Evolutionary conservation across 2,113 vertebrate genomes (phyloP).

Genomic region (Phalacrocorax brasilianus): DNA sequence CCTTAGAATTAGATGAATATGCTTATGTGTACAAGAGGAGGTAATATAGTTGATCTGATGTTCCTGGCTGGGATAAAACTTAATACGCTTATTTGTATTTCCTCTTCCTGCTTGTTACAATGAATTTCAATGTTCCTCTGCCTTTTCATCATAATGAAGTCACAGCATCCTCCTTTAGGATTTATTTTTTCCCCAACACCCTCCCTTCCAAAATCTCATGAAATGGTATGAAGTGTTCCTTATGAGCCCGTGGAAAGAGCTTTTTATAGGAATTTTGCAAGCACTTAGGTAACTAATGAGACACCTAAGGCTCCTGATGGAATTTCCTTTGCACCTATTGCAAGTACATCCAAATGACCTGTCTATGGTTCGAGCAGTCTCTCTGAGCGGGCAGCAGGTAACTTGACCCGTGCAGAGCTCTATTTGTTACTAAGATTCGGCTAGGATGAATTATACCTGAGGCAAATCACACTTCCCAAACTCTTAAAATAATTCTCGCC

Average conservation of each 20-base stretch:
- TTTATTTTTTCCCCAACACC: neutral
- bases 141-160: neutral
- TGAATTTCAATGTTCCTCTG: neutral
- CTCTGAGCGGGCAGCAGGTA: neutral
- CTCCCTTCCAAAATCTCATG: neutral
- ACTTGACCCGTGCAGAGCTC: neutral
- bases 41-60: neutral
- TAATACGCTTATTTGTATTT: neutral
- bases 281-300: neutral
- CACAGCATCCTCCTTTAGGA: neutral
- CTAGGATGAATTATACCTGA: neutral
- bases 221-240: neutral
- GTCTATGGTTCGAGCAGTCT: neutral
- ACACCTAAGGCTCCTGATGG: neutral
- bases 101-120: neutral
- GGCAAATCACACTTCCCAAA: neutral
- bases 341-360: neutral
- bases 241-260: neutral
- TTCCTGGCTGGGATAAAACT: neutral
- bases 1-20: neutral
- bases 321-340: neutral
- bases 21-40: neutral
- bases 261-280: neutral
- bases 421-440: neutral
- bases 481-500: neutral